A percentile compares a stretch with the other conserved stretches of the same genome.
phyloP scores from a whole-genome alignment of 2,113 vertebrate genomes.

The Strigops habroptila region DNA sequence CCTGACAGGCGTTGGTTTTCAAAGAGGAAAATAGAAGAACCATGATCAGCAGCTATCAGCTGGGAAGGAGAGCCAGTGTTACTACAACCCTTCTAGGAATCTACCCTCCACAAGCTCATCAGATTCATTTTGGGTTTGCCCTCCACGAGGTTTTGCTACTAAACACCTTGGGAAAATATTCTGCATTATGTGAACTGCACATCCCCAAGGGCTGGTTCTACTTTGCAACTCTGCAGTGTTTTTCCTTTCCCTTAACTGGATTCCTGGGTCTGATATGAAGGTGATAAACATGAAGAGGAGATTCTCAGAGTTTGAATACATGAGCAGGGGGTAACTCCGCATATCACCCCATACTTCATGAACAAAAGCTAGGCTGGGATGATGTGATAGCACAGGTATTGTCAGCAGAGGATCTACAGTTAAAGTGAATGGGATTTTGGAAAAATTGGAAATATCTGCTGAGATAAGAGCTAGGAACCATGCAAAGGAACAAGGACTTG shows the following conservation, averaged over 20 bases:
- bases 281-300: background rate
- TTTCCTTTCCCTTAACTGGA: background rate
- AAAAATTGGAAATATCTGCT: background rate
- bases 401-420: background rate
- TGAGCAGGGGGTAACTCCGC: background rate
- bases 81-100: background rate
- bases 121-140: background rate
- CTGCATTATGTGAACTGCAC: background rate
- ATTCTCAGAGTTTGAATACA: background rate
- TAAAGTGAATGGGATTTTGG: background rate
- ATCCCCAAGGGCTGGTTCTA: background rate
- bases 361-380: background rate
- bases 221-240: background rate
- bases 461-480: background rate
- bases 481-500: background rate
- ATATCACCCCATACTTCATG: background rate
- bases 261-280: background rate
- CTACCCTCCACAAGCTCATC: background rate
- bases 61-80: background rate
- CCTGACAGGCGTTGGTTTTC: background rate
- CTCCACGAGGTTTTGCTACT: background rate
- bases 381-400: background rate
- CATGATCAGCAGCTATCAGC: rapidly evolving
- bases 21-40: background rate
- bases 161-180: background rate